These are phyloP conservation scores for Ailuropoda melanoleuca DNA, from an alignment of 2,113 vertebrate species.

Conservation along the genomic window DNA sequence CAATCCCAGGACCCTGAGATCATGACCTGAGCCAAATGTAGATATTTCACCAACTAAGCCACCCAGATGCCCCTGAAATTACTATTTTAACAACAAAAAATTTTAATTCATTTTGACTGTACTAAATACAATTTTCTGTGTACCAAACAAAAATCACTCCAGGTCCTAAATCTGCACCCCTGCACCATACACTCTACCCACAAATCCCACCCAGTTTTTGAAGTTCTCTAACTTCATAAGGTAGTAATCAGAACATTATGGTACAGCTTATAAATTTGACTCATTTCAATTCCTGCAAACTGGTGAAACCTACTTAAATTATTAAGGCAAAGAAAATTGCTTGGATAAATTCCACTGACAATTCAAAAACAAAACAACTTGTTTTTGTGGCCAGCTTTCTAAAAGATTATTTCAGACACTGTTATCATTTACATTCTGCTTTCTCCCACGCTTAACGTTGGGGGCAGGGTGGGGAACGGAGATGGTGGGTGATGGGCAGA, in stretches of 20 bases:
- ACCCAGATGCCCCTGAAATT: neutral
- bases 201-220: neutral
- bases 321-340: neutral
- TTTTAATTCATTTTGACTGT: neutral
- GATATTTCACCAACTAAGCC: neutral
- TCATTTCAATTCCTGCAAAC: neutral
- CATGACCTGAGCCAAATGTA: neutral
- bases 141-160: neutral
- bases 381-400: neutral
- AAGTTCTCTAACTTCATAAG: constrained; percentile 5
- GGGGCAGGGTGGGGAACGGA: rapidly evolving
- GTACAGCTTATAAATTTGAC: neutral
- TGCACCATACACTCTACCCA: neutral
- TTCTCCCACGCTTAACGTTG: neutral
- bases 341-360: neutral
- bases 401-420: neutral
- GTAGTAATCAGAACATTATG: neutral
- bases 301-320: neutral
- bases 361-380: neutral
- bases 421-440: neutral
- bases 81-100: neutral
- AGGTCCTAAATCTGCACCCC: neutral
- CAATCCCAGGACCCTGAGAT: neutral
- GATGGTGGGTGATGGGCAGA: neutral
- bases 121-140: neutral